phyloP scores from a whole-genome alignment of 1,140 invertebrate genomes.

The Leptonema lineaticorne region DNA sequence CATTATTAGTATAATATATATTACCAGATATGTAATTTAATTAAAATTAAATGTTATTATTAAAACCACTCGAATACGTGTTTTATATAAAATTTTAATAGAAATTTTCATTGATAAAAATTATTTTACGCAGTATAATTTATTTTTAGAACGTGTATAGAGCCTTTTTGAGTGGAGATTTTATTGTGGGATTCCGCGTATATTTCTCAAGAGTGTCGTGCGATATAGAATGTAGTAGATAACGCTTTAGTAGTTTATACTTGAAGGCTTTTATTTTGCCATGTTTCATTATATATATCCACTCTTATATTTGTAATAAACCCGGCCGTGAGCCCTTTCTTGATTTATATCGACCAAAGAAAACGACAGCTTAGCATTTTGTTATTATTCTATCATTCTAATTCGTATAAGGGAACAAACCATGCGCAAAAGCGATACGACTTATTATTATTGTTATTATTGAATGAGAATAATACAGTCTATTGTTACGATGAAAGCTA shows the following conservation, averaged over 20 bases:
- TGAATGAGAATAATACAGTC: too few relatives aligned
- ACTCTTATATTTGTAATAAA: constrained; percentile 2
- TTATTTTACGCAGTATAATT: too few relatives aligned
- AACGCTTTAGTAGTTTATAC: neutral
- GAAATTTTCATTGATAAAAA: too few relatives aligned
- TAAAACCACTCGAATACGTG: too few relatives aligned
- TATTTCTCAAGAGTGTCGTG: neutral
- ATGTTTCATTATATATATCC: neutral
- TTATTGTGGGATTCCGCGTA: neutral
- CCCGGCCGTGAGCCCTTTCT: neutral
- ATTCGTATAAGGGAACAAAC: neutral
- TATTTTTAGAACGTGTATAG: too few relatives aligned
- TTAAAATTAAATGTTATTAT: too few relatives aligned
- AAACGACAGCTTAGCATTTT: neutral
- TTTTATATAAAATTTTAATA: too few relatives aligned
- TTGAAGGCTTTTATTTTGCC: neutral
- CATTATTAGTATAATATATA: too few relatives aligned
- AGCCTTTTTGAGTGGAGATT: neutral
- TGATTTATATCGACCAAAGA: neutral
- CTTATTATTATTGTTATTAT: too few relatives aligned
- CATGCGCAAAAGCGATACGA: neutral
- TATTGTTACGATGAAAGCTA: neutral
- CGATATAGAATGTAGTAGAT: neutral
- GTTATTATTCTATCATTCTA: neutral
- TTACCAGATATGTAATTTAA: too few relatives aligned